Evolutionary conservation across 2,797 vertebrate genomes (phyloP).

Genomic region (Erpetoichthys calabaricus): DNA sequence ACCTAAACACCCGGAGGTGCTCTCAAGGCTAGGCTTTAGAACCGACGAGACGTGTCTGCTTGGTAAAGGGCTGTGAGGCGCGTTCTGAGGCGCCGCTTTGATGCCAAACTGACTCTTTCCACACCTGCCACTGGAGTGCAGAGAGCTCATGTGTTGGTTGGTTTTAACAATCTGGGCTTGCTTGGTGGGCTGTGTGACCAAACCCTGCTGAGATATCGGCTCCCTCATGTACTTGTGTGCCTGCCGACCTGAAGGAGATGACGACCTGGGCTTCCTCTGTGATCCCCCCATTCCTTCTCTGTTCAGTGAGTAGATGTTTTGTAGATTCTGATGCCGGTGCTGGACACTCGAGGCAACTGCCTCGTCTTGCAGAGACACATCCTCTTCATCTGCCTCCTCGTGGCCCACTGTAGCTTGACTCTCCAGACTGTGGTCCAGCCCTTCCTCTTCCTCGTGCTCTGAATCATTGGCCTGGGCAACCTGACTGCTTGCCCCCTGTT

Average conservation of each 20-base stretch:
- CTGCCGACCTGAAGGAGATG: slow-evolving; percentile 45
- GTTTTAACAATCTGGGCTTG: slow-evolving; percentile 96
- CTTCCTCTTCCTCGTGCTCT: slow-evolving; percentile 69
- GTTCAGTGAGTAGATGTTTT: slow-evolving; percentile 38
- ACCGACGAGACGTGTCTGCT: slow-evolving; percentile 41
- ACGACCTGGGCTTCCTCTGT: slow-evolving; percentile 41
- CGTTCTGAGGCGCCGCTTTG: slow-evolving; percentile 56
- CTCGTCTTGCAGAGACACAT: slow-evolving; percentile 31
- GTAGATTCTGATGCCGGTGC: slow-evolving; percentile 41
- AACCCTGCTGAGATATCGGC: slow-evolving; percentile 53
- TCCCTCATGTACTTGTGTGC: slow-evolving; percentile 48
- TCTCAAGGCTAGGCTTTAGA: slow-evolving; percentile 50
- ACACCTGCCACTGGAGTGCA: slow-evolving; percentile 40
- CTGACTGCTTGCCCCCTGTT: slow-evolving; percentile 35
- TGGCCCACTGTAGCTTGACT: slow-evolving; percentile 26
- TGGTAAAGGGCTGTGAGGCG: slow-evolving; percentile 67
- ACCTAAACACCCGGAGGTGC: slow-evolving; percentile 38
- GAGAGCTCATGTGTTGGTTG: slow-evolving; percentile 72
- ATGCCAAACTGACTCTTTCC: slow-evolving; percentile 31
- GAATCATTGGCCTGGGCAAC: slow-evolving; percentile 43
- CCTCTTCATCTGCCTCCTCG: slow-evolving; percentile 54
- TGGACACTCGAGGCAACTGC: slow-evolving; percentile 20
- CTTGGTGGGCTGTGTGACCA: slow-evolving; percentile 73
- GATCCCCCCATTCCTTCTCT: slow-evolving; percentile 46
- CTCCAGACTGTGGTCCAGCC: slow-evolving; percentile 32